Evolutionary conservation across 2,888 invertebrate genomes (phyloP).

Genomic region (Acanthococcus lagerstroemiae): DNA sequence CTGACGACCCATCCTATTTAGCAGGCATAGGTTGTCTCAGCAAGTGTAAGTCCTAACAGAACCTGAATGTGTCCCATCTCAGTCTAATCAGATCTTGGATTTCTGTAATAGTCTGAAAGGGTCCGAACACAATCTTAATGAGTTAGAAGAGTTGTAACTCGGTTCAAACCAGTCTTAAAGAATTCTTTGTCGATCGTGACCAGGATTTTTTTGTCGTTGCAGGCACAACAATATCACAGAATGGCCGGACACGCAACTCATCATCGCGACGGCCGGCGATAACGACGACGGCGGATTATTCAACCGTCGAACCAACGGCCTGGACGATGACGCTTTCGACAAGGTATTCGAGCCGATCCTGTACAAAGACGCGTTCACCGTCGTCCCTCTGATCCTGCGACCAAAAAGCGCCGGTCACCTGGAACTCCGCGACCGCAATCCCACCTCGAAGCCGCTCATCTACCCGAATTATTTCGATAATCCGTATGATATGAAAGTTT

Average conservation of each 20-base stretch:
- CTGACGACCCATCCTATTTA: too few species aligned
- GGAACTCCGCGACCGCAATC: slow-evolving; percentile 56
- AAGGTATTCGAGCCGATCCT: slow-evolving; percentile 59
- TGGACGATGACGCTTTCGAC: slow-evolving; percentile 58
- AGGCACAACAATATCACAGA: slow-evolving; percentile 51
- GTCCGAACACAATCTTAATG: too few species aligned
- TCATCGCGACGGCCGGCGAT: slow-evolving; percentile 63
- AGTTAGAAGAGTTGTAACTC: too few species aligned
- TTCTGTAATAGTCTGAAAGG: too few species aligned
- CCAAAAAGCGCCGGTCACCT: slow-evolving; percentile 62
- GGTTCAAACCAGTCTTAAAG: too few species aligned
- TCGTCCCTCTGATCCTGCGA: slow-evolving; percentile 59
- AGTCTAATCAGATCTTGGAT: too few species aligned
- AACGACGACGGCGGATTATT: slow-evolving; percentile 68
- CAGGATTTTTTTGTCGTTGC: not conserved
- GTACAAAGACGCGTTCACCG: slow-evolving; percentile 56
- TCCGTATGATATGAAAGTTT: slow-evolving; percentile 53
- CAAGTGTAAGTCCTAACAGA: too few species aligned
- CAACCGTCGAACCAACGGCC: slow-evolving; percentile 56
- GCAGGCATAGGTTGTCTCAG: too few species aligned
- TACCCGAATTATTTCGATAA: slow-evolving; percentile 76
- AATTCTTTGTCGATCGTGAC: not conserved
- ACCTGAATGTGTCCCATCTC: too few species aligned
- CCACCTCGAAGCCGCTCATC: slow-evolving; percentile 66
- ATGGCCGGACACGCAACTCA: slow-evolving; percentile 70